A percentile compares a stretch with the other conserved stretches of the same genome.
Evolutionary conservation across 2,113 vertebrate genomes (phyloP).

Genomic region (Erpornis zantholeuca): DNA sequence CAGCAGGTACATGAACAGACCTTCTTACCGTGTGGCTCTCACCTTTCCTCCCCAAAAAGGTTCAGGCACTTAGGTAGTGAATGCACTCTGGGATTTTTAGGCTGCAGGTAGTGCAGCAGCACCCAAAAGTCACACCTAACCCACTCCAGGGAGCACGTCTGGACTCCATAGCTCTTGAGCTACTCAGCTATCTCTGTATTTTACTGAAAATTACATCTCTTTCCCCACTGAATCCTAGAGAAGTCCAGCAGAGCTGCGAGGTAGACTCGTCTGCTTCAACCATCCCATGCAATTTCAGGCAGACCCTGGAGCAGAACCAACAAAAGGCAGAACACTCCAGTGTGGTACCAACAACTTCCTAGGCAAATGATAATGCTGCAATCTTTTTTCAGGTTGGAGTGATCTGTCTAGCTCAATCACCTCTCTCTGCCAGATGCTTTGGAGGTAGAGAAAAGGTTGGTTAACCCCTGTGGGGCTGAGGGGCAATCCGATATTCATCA

Average conservation of each 20-base stretch:
- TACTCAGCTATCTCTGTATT: background rate
- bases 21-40: background rate
- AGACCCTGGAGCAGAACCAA: background rate
- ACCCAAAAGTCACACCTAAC: background rate
- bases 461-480: background rate
- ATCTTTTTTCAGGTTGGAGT: background rate
- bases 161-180: background rate
- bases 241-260: background rate
- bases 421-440: background rate
- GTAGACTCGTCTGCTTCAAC: background rate
- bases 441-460: background rate
- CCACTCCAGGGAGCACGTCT: background rate
- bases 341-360: background rate
- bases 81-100: background rate
- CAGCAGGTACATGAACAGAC: background rate
- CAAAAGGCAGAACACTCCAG: background rate
- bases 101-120: background rate
- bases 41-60: background rate
- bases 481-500: background rate
- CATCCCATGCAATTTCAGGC: background rate
- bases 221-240: background rate
- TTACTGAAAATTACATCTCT: background rate
- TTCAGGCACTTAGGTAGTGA: background rate
- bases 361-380: background rate
- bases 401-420: background rate